Conservation (phyloP, 2,797 vertebrate species). For the Myotis vivesi region DNA sequence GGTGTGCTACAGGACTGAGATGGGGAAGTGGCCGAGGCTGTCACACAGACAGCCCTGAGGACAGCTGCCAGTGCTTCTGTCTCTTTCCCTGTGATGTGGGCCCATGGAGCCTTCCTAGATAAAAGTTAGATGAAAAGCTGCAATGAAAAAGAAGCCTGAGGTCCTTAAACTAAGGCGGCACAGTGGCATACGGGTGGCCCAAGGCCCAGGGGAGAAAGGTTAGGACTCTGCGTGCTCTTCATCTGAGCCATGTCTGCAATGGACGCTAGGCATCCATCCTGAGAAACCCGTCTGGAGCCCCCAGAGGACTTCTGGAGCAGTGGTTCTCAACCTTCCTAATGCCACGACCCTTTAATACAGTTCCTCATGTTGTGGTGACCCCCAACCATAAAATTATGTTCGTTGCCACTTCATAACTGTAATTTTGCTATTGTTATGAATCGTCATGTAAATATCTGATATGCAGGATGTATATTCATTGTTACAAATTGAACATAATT, state of each 20-base stretch:
- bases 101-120: background rate
- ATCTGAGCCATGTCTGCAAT: background rate
- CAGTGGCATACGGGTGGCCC: background rate
- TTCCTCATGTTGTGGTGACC: too few relatives aligned
- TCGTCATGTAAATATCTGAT: too few relatives aligned
- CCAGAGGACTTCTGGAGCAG: background rate
- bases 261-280: background rate
- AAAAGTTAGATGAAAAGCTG: slow-evolving; percentile 20
- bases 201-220: background rate
- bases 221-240: background rate
- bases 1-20: background rate
- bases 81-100: background rate
- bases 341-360: too few relatives aligned
- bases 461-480: too few relatives aligned
- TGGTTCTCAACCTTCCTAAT: too few relatives aligned
- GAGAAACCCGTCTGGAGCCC: background rate
- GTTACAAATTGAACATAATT: too few relatives aligned
- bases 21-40: background rate
- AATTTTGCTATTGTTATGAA: too few relatives aligned
- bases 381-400: too few relatives aligned
- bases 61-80: background rate
- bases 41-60: background rate
- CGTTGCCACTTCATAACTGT: too few relatives aligned
- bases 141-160: background rate
- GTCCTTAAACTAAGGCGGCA: background rate